Conservation (phyloP, 2,888 invertebrate species). For the Cloeon dipterum region DNA sequence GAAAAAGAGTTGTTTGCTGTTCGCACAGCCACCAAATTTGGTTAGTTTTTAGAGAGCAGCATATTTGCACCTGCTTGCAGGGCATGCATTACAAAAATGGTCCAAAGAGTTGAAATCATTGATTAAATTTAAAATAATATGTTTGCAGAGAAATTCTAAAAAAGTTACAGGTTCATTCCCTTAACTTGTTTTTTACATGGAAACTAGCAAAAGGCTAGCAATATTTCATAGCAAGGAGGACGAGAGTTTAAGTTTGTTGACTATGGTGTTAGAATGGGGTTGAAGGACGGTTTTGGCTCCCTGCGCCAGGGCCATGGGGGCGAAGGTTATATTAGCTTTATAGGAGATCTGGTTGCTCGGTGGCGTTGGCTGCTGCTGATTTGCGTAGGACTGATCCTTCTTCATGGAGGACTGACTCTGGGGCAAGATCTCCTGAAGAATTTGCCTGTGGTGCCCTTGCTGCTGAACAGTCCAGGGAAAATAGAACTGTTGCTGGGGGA, state of each 20-base stretch:
- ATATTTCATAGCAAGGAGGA: conserved; percentile 74
- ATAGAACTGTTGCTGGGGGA: conserved; percentile 4
- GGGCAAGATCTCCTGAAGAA: conserved; percentile 33
- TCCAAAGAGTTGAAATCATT: too few species aligned
- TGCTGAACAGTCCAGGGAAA: too few species aligned
- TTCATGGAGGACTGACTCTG: conserved; percentile 34
- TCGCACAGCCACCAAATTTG: too few species aligned
- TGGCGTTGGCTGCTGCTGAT: conserved; percentile 17
- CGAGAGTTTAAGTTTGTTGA: conserved; percentile 84
- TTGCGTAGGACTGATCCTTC: too few species aligned
- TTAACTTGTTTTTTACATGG: too few species aligned
- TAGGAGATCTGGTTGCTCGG: conserved; percentile 68
- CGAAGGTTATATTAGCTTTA: conserved; percentile 67
- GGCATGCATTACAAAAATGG: too few species aligned
- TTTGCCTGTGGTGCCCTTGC: conserved; percentile 9
- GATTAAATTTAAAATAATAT: too few species aligned
- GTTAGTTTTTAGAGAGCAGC: too few species aligned
- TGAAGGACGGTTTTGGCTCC: conserved; percentile 12
- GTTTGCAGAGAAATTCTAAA: too few species aligned
- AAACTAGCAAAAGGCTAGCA: conserved; percentile 44
- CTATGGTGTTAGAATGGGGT: conserved; percentile 58
- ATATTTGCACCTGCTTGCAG: too few species aligned
- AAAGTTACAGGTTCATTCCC: too few species aligned
- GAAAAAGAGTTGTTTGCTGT: too few species aligned
- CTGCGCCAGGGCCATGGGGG: conserved; percentile 10